Evolutionary conservation across 2,888 invertebrate genomes (phyloP).

Genomic region (Ophion slaviceki): DNA sequence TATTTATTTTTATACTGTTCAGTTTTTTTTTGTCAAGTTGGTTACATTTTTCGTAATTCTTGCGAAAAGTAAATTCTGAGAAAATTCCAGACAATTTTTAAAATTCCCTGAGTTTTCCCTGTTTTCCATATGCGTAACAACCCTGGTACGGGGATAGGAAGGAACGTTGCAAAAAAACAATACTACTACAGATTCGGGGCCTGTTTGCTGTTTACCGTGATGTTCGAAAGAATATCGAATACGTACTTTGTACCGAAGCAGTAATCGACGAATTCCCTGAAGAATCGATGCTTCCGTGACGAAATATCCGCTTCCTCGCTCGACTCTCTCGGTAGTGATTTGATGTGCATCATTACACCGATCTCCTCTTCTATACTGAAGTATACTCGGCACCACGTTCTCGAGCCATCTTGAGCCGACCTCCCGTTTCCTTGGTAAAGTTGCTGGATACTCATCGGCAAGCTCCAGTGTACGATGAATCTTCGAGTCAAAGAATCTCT

Average conservation of each 20-base stretch:
- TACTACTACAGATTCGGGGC: neutral
- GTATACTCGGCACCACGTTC: slow-evolving; percentile 36
- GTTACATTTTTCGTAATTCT: too few relatives aligned
- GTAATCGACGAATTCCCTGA: slow-evolving; percentile 35
- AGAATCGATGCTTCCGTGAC: slow-evolving; percentile 20
- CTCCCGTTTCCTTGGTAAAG: slow-evolving; percentile 29
- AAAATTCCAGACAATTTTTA: too few relatives aligned
- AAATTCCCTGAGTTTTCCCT: too few relatives aligned
- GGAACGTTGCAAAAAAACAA: neutral
- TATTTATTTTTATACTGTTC: too few relatives aligned
- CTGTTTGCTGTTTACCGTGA: neutral
- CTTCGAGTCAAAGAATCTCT: neutral
- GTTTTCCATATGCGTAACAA: too few relatives aligned
- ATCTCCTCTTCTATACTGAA: slow-evolving; percentile 43
- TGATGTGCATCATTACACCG: slow-evolving; percentile 32
- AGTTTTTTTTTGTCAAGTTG: too few relatives aligned
- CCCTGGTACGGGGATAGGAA: too few relatives aligned
- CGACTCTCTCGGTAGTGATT: slow-evolving; percentile 1
- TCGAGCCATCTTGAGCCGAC: neutral
- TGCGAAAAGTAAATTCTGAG: too few relatives aligned
- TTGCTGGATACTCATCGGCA: slow-evolving; percentile 52
- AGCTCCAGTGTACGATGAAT: slow-evolving; percentile 51
- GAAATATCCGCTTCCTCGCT: neutral
- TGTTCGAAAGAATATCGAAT: neutral
- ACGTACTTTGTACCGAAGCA: slow-evolving; percentile 46